phyloP scores from a whole-genome alignment of 1,140 invertebrate species.

The Drosophila pallidifrons region DNA sequence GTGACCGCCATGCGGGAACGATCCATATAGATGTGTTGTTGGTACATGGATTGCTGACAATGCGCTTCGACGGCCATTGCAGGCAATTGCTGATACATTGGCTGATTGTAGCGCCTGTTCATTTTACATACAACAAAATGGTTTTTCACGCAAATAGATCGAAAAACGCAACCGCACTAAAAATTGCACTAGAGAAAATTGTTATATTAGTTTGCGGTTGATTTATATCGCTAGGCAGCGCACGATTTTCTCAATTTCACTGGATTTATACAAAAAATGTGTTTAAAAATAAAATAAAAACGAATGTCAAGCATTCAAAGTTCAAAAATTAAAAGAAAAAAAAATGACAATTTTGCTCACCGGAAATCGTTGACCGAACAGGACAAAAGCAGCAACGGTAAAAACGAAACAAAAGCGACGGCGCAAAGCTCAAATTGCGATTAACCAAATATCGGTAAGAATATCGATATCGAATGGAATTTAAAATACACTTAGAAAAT shows the following conservation, averaged over 20 bases:
- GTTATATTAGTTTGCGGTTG: not conserved
- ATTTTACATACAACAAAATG: conserved; percentile 4
- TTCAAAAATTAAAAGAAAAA: not conserved
- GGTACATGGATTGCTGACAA: conserved; percentile 64
- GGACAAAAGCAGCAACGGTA: conserved; percentile 2
- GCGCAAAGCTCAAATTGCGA: conserved; percentile 22
- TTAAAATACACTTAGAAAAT: not conserved
- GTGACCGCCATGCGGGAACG: conserved; percentile 55
- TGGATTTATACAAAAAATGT: not conserved
- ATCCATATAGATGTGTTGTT: conserved; percentile 66
- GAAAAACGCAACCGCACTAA: not conserved
- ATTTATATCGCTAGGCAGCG: not conserved
- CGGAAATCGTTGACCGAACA: conserved; percentile 3
- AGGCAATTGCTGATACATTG: conserved; percentile 37
- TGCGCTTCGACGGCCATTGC: conserved; percentile 53
- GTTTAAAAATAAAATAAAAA: not conserved
- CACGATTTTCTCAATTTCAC: not conserved
- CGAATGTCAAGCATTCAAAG: not conserved
- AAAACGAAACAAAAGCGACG: conserved; percentile 20
- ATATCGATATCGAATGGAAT: conserved; percentile 9
- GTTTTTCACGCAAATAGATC: conserved; percentile 1
- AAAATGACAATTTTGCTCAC: conserved; percentile 15
- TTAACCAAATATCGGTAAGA: conserved; percentile 10
- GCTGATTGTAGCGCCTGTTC: conserved; percentile 25
- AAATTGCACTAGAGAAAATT: not conserved